Conservation (phyloP, 2,888 invertebrate species). For the Chaetogeoica ovagalla region DNA sequence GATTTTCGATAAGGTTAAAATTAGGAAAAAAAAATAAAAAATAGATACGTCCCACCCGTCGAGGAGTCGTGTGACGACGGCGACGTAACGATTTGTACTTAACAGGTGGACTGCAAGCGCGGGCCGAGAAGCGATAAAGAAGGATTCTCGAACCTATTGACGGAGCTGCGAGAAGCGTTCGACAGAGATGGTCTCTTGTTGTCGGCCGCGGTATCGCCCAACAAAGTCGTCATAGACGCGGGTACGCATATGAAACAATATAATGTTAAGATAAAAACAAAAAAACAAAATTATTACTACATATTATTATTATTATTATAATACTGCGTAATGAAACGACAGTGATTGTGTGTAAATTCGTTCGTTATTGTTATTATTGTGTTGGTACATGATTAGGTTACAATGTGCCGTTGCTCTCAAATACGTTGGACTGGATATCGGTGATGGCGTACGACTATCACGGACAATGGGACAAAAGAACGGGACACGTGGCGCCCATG, state of each 20-base stretch:
- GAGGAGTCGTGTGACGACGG: too few species aligned
- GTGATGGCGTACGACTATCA: slow-evolving; percentile 91
- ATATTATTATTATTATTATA: too few species aligned
- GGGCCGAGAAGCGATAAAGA: slow-evolving; percentile 80
- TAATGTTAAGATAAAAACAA: not conserved
- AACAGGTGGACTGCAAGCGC: slow-evolving; percentile 77
- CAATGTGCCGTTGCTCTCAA: slow-evolving; percentile 74
- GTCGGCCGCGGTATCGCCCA: slow-evolving; percentile 84
- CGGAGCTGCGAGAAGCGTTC: slow-evolving; percentile 74
- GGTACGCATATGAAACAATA: slow-evolving; percentile 59
- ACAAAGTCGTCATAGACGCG: slow-evolving; percentile 78
- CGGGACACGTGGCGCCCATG: slow-evolving; percentile 88
- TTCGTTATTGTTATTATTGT: slow-evolving; percentile 5
- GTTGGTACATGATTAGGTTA: slow-evolving; percentile 63
- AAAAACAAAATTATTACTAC: too few species aligned
- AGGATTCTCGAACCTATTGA: slow-evolving; percentile 75
- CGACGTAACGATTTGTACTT: slow-evolving; percentile 6
- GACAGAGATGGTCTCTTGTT: slow-evolving; percentile 72
- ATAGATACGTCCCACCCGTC: too few species aligned
- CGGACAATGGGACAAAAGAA: slow-evolving; percentile 88
- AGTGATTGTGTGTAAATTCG: not conserved
- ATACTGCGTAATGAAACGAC: not conserved
- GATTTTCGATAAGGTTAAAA: too few species aligned
- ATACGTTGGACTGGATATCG: slow-evolving; percentile 84
- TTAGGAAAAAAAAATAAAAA: too few species aligned